These are phyloP conservation scores for Centropristis striata DNA, from an alignment of 2,113 vertebrate genomes.

Conservation along the genomic window DNA sequence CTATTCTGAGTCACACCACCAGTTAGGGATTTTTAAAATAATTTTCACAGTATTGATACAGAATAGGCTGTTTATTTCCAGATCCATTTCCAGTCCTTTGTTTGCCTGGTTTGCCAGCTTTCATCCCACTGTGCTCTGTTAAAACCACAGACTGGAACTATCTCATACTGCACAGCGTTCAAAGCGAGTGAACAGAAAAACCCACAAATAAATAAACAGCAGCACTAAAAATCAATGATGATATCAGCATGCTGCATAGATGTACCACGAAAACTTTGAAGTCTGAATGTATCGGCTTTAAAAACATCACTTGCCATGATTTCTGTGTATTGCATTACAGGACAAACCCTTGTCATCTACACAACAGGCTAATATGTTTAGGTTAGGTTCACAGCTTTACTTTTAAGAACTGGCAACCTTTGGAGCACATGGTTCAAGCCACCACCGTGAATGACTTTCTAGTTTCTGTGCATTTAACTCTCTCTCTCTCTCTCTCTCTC, in stretches of 20 bases:
- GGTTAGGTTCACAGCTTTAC: background rate
- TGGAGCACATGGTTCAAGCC: background rate
- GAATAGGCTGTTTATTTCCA: background rate
- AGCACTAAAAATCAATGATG: background rate
- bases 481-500: background rate
- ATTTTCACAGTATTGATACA: background rate
- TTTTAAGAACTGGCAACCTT: background rate
- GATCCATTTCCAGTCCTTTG: background rate
- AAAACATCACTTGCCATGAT: background rate
- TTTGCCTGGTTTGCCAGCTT: background rate
- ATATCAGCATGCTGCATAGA: background rate
- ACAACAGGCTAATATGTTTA: background rate
- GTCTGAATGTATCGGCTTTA: background rate
- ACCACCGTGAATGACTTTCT: conserved; percentile 7
- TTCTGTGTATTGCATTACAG: background rate
- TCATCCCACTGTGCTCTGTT: background rate
- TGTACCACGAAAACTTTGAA: background rate
- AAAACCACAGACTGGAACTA: background rate
- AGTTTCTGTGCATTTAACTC: background rate
- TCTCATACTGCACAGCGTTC: background rate
- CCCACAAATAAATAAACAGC: background rate
- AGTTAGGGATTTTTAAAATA: background rate
- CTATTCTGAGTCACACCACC: no score
- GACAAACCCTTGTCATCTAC: background rate
- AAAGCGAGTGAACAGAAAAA: background rate